phyloP scores from a whole-genome alignment of 1,140 invertebrate genomes.

The Luehdorfia chinensis region DNA sequence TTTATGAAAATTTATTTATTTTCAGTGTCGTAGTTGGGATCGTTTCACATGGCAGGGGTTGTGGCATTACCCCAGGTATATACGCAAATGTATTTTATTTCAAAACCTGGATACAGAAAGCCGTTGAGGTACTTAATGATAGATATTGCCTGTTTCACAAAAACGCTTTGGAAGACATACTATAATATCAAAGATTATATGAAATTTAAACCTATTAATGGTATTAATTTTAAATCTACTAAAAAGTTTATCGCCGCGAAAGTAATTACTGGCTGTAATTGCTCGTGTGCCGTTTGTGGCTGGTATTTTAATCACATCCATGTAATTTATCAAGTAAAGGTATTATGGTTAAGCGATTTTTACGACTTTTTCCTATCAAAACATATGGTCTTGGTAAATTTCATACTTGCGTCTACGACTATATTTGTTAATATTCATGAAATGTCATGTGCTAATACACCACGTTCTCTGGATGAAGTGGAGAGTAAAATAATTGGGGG shows the following conservation, averaged over 20 bases:
- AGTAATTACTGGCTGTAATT: background rate
- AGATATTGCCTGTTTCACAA: conserved; percentile 33
- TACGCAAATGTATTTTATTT: conserved; percentile 39
- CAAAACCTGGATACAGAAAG: conserved; percentile 30
- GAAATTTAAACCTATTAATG: too few relatives aligned
- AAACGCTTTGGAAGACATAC: too few relatives aligned
- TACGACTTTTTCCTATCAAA: background rate
- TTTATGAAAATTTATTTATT: conserved; percentile 5
- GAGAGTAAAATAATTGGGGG: conserved; percentile 45
- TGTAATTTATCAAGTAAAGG: background rate
- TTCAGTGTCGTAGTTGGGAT: conserved; percentile 40
- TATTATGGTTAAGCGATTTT: conserved; percentile 8
- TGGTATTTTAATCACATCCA: conserved; percentile 5
- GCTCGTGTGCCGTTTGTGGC: background rate
- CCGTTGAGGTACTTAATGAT: conserved; percentile 19
- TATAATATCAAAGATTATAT: too few relatives aligned
- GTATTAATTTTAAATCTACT: too few relatives aligned
- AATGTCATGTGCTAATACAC: background rate
- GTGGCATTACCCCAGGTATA: conserved; percentile 29
- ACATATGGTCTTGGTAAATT: background rate
- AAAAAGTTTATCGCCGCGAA: background rate
- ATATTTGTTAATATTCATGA: conserved; percentile 2
- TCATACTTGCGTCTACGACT: background rate
- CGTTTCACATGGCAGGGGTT: conserved; percentile 36
- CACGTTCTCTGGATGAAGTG: conserved; percentile 2